phyloP scores from a whole-genome alignment of 1,140 invertebrate genomes.

The Parasteatoda tepidariorum region DNA sequence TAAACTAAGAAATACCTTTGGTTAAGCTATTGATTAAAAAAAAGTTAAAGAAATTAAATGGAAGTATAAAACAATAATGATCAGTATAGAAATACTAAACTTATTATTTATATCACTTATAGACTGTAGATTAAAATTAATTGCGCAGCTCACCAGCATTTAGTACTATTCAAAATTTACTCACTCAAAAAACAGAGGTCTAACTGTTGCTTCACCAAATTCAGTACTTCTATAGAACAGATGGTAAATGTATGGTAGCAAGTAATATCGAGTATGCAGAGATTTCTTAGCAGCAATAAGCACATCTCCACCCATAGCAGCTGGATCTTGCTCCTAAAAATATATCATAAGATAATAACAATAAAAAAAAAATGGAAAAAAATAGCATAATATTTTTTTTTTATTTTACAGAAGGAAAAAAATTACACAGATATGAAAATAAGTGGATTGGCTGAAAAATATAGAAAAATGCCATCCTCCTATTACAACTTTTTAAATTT shows the following conservation, averaged over 20 bases:
- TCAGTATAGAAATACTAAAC: background rate
- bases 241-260: conserved; percentile 72
- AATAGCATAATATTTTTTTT: too few species aligned
- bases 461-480: too few species aligned
- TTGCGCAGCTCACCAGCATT: too few species aligned
- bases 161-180: too few species aligned
- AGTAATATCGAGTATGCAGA: conserved; percentile 69
- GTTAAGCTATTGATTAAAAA: background rate
- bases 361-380: too few species aligned
- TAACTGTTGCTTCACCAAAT: conserved; percentile 64
- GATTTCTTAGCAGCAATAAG: conserved; percentile 64
- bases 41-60: background rate
- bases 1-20: background rate
- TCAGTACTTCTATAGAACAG: conserved; percentile 68
- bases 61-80: background rate
- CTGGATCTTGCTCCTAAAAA: conserved; percentile 67
- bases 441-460: too few species aligned
- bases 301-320: conserved; percentile 71
- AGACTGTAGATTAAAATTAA: background rate
- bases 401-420: too few species aligned
- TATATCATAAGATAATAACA: background rate
- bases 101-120: background rate
- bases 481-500: too few species aligned
- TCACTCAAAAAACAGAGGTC: conserved; percentile 85
- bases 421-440: too few species aligned